Base-by-base conservation (phyloP, 2,113 vertebrate genomes). In the Geothlypis trichas region DNA sequence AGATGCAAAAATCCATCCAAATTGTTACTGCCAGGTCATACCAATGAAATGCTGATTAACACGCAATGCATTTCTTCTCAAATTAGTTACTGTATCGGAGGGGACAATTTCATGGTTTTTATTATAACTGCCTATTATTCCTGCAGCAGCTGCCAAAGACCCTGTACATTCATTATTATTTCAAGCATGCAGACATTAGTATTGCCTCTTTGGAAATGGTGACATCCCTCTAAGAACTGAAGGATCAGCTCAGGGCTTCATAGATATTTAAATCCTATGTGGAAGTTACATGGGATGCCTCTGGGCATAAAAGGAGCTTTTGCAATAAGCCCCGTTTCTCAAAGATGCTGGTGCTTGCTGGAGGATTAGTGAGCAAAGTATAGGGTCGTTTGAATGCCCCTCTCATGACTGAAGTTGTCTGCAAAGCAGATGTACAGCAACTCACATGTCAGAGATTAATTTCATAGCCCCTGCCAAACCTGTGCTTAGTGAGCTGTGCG, bases 371-470 rank as follows among this genome's bases (percentile, higher is more conserved):
- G 52, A 96, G 82, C 51, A 80, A 88, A 84, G 41, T 14, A 42
- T 8, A 31, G 0, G 2, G 35, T 46, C 0, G 0, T 89, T 41
- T 65, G 31, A 93, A 75, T 6, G 52, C 22, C 54, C 73, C 54
- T 84, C 83, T 84, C 4, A 6, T 54, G 77, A 82, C 62, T 79
- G 52, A 75, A 67, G 49, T 39, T 3, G 2, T 63, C 87, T 78
- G 69, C 76, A 90, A 91, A 92, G 52, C 93, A 89, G 67, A 76
- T n/a, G 44, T 0, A 91, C 52, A 89, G 66, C 28, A 23, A 77
- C 83, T 84, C 37, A 33, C 75, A 79, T 85, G 51, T 78, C 72
- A 67, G 82, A 91, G 93, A 90, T 80, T 23, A 78, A 92, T 89
- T 90, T 75, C 49, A 78, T 27, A 35, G 21, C 26, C 69, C 31